These are phyloP conservation scores for Alligator sinensis DNA, from an alignment of 2,113 vertebrate genomes.

Conservation along the genomic window DNA sequence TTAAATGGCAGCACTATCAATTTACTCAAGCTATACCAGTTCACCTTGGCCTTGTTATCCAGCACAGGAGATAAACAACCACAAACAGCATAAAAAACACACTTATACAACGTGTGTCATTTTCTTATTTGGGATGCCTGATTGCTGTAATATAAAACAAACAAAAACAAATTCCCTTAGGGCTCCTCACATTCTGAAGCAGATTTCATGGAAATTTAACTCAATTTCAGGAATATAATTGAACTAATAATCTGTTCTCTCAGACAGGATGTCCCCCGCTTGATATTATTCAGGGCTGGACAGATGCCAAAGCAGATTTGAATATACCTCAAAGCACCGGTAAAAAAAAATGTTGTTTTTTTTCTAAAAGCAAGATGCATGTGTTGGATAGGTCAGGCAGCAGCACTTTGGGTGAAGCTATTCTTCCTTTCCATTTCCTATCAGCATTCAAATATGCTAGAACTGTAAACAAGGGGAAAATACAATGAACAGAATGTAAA, in stretches of 20 bases:
- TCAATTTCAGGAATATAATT: constrained; percentile 72
- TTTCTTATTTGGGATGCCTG: constrained; percentile 21
- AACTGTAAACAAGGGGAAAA: constrained; percentile 48
- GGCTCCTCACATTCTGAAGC: constrained; percentile 58
- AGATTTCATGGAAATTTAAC: constrained; percentile 68
- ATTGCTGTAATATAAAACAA: constrained; percentile 45
- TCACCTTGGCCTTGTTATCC: constrained; percentile 27
- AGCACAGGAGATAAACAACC: constrained; percentile 26
- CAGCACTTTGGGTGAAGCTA: constrained; percentile 19
- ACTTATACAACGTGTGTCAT: constrained; percentile 2
- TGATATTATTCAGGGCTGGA: constrained; percentile 60
- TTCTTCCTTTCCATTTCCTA: constrained; percentile 49
- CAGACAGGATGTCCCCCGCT: constrained; percentile 59
- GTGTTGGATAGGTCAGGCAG: constrained; percentile 31
- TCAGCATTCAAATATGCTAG: constrained; percentile 13
- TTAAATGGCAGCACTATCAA: constrained; percentile 18
- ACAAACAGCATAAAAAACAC: not conserved
- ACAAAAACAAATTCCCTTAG: constrained; percentile 35
- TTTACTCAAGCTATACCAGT: not conserved
- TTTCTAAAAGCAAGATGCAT: constrained; percentile 38
- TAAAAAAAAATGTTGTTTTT: constrained; percentile 57
- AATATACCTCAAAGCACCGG: constrained; percentile 53
- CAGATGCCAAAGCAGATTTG: constrained; percentile 51
- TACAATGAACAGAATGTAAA: constrained; percentile 41
- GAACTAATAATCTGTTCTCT: constrained; percentile 68